Percentiles rank a stretch among this genome's conserved stretches.
phyloP scores from a whole-genome alignment of 2,888 invertebrate genomes.

The Yponomeuta malinellus region DNA sequence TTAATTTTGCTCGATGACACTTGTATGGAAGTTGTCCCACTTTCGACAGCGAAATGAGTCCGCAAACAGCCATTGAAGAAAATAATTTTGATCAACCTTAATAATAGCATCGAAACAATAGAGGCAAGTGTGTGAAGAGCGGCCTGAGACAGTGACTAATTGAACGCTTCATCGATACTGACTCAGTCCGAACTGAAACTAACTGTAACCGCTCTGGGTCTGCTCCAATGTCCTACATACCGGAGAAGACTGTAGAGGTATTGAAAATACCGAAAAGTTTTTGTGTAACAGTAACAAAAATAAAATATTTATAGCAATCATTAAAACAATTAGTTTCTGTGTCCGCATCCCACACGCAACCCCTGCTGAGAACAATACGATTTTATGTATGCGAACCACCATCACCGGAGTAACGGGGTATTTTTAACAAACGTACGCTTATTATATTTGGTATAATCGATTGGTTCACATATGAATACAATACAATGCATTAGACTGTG shows the following conservation, averaged over 20 bases:
- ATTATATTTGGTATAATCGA: constrained; percentile 40
- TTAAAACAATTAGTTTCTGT: background rate
- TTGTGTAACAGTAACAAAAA: background rate
- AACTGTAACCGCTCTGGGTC: constrained; percentile 55
- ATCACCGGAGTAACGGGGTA: constrained; percentile 35
- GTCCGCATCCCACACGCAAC: constrained; percentile 9
- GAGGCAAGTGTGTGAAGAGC: constrained; percentile 37
- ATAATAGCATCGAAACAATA: constrained; percentile 31
- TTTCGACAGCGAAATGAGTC: constrained; percentile 3
- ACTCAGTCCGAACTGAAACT: constrained; percentile 53
- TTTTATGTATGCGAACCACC: constrained; percentile 29
- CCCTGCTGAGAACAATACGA: constrained; percentile 12
- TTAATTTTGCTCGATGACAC: constrained; percentile 7
- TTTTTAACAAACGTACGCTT: constrained; percentile 37
- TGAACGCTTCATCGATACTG: constrained; percentile 39
- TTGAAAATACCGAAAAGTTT: background rate
- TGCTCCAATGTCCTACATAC: constrained; percentile 65
- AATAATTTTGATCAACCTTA: constrained; percentile 10
- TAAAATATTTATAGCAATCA: background rate
- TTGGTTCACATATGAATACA: constrained; percentile 54
- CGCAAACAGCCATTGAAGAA: background rate
- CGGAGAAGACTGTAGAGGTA: background rate
- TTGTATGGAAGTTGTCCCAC: constrained; percentile 6
- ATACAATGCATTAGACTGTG: constrained; percentile 40
- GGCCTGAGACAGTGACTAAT: constrained; percentile 45